phyloP scores from a whole-genome alignment of 2,888 invertebrate species.

The Julus scandinavius region DNA sequence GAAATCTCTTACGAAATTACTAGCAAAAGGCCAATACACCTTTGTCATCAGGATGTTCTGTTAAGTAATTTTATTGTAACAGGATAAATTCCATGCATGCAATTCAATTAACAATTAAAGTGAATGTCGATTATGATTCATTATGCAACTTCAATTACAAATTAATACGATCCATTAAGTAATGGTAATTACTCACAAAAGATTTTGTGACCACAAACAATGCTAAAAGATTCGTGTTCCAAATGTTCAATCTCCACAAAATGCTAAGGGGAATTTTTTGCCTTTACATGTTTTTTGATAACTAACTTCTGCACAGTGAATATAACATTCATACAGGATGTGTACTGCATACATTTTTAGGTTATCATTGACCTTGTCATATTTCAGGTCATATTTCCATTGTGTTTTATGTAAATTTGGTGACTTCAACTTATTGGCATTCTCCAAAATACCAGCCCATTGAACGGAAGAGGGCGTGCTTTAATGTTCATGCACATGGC shows the following conservation, averaged over 20 bases:
- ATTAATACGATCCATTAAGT: too few species aligned
- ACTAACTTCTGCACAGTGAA: background rate
- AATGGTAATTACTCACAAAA: too few species aligned
- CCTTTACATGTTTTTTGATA: too few species aligned
- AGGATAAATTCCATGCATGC: too few species aligned
- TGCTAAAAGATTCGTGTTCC: too few species aligned
- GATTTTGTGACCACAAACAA: too few species aligned
- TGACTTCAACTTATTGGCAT: slow-evolving; percentile 7
- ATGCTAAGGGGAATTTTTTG: too few species aligned
- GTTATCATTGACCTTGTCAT: background rate
- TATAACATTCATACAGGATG: background rate
- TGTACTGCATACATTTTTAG: background rate
- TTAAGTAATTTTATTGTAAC: background rate
- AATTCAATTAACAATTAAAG: too few species aligned
- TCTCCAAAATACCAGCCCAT: background rate
- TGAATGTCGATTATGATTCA: too few species aligned
- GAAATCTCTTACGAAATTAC: background rate
- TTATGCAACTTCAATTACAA: too few species aligned
- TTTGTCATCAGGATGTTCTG: background rate
- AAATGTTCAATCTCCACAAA: too few species aligned
- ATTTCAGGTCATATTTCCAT: slow-evolving; percentile 15
- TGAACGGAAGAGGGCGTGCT: background rate
- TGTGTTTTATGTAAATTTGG: slow-evolving; percentile 21
- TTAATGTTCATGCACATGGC: background rate
- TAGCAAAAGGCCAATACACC: background rate